Evolutionary conservation across 1,140 invertebrate genomes (phyloP), one percentile per base, ranked within the genome.

Genomic region (Drosophila suzukii): DNA sequence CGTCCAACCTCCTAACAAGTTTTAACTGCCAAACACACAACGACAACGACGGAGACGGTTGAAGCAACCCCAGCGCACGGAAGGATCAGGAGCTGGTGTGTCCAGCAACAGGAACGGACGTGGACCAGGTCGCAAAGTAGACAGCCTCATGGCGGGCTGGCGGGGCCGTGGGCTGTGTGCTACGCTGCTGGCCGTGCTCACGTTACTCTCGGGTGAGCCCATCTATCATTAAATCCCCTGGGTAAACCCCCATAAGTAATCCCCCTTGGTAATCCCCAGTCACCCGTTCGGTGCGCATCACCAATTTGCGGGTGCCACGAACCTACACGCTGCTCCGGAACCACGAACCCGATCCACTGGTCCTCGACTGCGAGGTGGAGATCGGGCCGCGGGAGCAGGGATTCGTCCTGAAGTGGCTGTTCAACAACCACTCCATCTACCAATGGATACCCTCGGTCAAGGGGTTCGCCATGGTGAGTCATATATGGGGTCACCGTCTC

Each of bases 361-460:
- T 92, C 47, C 79, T 92, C 66, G 92, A 92, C 77, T 92, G 92
- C 60, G 92, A 92, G 75, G 92, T 92, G 67, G 92, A 92, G 60
- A 76, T 92, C 44, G 84, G 70, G 43, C 61, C 84, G 34, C 43
- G 65, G 47, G 92, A 92, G 76, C 89, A 89, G 63, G 92, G 92
- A 46, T 91, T 92, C 75, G 92, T 92, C 4, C 77, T 92, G 41
- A 92, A 92, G 74, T 92, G 92, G 92, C 71, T 92, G 54, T 91
- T 92, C 49, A 92, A 92, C 62, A 91, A 91, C 73, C 80, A 92
- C 56, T 91, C 85, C 66, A 92, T 92, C 77, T 92, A 92, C 70
- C 92, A 92, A 58, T 92, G 92, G 92, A 92, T 92, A 82, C 92
- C 92, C 57, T 82, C 82, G 54, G 86, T 91, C 44, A 92, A 92